Base-by-base conservation (phyloP, 92 coral and sea anemone species). In the Porites cylindrica region DNA sequence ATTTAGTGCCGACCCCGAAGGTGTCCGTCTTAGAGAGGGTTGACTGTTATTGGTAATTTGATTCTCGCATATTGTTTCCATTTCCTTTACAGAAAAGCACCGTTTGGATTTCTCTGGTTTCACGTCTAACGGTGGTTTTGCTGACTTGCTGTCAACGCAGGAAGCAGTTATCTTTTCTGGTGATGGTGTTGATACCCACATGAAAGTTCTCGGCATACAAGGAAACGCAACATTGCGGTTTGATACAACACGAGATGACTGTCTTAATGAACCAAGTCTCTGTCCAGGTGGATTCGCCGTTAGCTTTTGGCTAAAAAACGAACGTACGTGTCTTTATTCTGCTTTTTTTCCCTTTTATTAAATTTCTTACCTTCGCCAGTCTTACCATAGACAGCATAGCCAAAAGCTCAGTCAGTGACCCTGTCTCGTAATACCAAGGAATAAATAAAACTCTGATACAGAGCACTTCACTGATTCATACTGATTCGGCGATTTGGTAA, bases 281-380 rank as follows among this genome's bases (percentile, higher is more conserved):
- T 90, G 93, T 38, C 18, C 60, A 16, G 75, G 81, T 53, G 93
- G 93, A 51, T 79, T 90, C 67, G 80, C 93, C 20, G 69, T 90
- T 20, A 69, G 90, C 68, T 90, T 90, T 23, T 90, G 93, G 93
- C 32, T 90, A 26, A 84, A 80, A 66, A 82, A 73, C 74, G 86
- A 89, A 90, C 86, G 93, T 90, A 29, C 32, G 32, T 29, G 2
- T 4, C 32, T 29, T 29, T 29, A 29, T 29, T 29, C 32, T 29
- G 32, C 32, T 29, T 29, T 76, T 14, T 16, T 58, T 0, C 13
- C 12, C 10, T 58, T 10, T 58, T 10, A 6, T 10, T 58, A 4
- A 58, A 58, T 10, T 58, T 14, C 1, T 58, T 14, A 58, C 16
- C 62, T 10, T 10, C 12, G 12, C 10, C 62, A 10, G 62, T 10